These are phyloP conservation scores for Vidua chalybeata DNA, from an alignment of 2,113 vertebrate genomes.

Conservation along the genomic window DNA sequence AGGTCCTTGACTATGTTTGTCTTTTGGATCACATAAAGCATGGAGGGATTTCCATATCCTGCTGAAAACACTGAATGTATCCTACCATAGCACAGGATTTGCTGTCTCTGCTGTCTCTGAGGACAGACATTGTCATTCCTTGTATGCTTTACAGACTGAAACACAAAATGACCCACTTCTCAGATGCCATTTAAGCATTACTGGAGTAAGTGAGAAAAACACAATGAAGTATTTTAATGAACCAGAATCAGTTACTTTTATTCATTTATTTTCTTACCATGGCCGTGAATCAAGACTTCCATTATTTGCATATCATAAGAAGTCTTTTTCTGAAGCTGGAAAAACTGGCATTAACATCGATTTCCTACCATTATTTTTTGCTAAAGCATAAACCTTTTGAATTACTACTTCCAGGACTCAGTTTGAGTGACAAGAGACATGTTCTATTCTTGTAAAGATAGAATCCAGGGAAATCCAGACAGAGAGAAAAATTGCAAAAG, in stretches of 20 bases:
- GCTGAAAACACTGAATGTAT: neutral
- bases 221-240: neutral
- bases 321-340: neutral
- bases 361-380: neutral
- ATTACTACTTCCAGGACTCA: neutral
- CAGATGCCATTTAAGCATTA: neutral
- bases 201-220: neutral
- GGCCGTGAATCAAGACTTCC: neutral
- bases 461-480: neutral
- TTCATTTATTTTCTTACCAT: neutral
- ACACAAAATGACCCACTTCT: neutral
- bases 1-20: neutral
- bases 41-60: neutral
- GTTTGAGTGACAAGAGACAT: neutral
- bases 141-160: neutral
- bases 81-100: neutral
- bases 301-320: neutral
- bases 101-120: neutral
- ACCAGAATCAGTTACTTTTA: neutral
- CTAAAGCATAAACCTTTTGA: neutral
- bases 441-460: neutral
- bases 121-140: neutral
- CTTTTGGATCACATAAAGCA: neutral
- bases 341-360: neutral
- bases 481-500: neutral